Evolutionary conservation across 2,113 vertebrate genomes (phyloP), one percentile per base, ranked within the genome.

Genomic region (Xyliphius kryptos): DNA sequence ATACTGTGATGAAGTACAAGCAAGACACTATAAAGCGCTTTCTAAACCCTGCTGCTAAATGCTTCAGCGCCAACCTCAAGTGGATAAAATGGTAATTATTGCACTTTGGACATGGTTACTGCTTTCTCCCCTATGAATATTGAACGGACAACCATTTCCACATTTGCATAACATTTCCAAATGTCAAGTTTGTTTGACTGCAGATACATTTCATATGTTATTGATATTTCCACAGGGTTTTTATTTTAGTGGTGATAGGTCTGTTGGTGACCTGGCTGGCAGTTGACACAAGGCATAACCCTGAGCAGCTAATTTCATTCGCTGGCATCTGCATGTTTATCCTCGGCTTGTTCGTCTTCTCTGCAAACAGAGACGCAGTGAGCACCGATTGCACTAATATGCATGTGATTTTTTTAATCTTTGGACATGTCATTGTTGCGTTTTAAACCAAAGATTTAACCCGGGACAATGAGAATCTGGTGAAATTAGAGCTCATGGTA

Each of bases 41-140:
- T 64, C 76, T 89, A 58, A 74, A 0, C 9, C 89, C 90, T 0
- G 1, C 68, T 22, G 32, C 55, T 3, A 76, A 65, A 55, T 80
- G 77, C 66, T 81, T 83, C 50, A 81, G 66, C 32, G 76, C 68
- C 5, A 77, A 81, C 73, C 82, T 88, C 65, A 83, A 40, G 0
- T 95, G 94, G 95, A 55, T 92, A 17, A 91, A 89, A 81, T 93
- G 95, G 96, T 98, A 75, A 88, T 89, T 60, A 11, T 7, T 55
- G 13, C 20, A 50, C 48, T 13, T 55, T 43, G 47, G 4, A 40
- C 10, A 17, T 8, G 1, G n/a, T n/a, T n/a, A n/a, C n/a, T n/a
- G n/a, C n/a, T n/a, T n/a, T n/a, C n/a, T n/a, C n/a, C n/a, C n/a
- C n/a, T n/a, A n/a, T n/a, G n/a, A n/a, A n/a, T n/a, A n/a, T n/a